Percentiles rank a stretch among this genome's conserved stretches.
Evolutionary conservation across 2,113 vertebrate species (phyloP).

Genomic region (Festucalex cinctus): DNA sequence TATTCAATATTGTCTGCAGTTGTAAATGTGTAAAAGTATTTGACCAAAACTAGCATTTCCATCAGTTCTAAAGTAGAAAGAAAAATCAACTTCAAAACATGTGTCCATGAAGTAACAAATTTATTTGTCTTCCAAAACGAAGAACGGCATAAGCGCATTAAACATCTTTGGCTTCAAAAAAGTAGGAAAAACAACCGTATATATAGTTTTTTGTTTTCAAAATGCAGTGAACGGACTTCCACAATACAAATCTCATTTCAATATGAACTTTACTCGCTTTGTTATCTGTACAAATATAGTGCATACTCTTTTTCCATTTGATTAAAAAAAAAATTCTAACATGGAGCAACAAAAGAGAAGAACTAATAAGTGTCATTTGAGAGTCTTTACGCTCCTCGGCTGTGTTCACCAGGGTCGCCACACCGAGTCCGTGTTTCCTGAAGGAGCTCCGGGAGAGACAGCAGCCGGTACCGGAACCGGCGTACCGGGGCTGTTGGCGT

Average conservation of each 20-base stretch:
- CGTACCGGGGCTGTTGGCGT: conserved; percentile 78
- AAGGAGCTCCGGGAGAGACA: conserved; percentile 77
- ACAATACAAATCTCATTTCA: conserved; percentile 95
- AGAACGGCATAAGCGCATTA: conserved; percentile 82
- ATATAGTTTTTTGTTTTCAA: conserved; percentile 33
- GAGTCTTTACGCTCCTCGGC: conserved; percentile 47
- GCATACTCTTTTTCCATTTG: conserved; percentile 77
- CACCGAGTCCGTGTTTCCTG: conserved; percentile 87
- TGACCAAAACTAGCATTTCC: neutral
- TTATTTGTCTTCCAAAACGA: conserved; percentile 91
- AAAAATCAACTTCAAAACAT: neutral
- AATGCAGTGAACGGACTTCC: conserved; percentile 86
- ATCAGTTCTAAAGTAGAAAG: neutral
- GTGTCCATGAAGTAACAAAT: conserved; percentile 66
- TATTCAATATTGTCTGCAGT: neutral
- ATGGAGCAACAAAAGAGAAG: conserved; percentile 54
- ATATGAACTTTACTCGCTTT: conserved; percentile 92
- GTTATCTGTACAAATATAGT: conserved; percentile 88
- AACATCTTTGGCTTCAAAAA: conserved; percentile 91
- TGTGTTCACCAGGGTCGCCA: conserved; percentile 92
- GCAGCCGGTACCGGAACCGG: conserved; percentile 68
- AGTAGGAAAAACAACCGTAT: conserved; percentile 76
- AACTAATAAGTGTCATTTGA: conserved; percentile 60
- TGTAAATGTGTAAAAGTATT: neutral
- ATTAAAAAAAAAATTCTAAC: conserved; percentile 69